phyloP scores from a whole-genome alignment of 2,888 invertebrate genomes.

The Boloria euphrosyne region DNA sequence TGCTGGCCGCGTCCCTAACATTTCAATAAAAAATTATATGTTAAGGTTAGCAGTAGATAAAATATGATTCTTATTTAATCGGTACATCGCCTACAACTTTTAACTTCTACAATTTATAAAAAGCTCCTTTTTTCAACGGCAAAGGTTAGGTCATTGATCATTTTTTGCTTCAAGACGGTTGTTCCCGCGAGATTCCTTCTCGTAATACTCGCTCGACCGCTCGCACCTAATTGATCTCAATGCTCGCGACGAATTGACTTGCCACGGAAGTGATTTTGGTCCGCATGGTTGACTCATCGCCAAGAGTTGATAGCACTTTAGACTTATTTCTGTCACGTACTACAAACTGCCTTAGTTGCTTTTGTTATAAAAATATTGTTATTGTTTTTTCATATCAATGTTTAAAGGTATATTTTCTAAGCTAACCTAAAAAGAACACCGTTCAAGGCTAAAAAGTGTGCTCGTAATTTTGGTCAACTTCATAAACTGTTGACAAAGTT shows the following conservation, averaged over 20 bases:
- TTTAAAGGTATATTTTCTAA: no score
- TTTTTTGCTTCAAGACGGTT: constrained; percentile 14
- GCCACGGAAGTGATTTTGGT: constrained; percentile 69
- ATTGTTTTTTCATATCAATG: no score
- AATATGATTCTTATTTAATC: no score
- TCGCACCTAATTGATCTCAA: constrained; percentile 76
- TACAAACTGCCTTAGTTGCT: constrained; percentile 3
- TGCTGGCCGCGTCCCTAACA: no score
- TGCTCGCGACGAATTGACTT: constrained; percentile 76
- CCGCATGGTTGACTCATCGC: constrained; percentile 58
- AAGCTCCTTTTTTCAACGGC: neutral
- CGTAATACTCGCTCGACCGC: constrained; percentile 62
- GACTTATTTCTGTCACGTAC: constrained; percentile 30
- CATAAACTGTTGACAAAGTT: constrained; percentile 36
- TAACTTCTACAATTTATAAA: neutral
- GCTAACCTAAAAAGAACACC: constrained; percentile 7
- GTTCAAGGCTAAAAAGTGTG: constrained; percentile 35
- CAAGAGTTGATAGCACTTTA: constrained; percentile 35
- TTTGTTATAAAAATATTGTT: neutral
- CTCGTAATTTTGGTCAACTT: constrained; percentile 37
- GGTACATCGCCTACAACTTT: neutral
- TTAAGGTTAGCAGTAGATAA: no score
- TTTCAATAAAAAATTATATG: no score
- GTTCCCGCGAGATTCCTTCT: constrained; percentile 72
- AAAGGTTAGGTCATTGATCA: constrained; percentile 7